Conservation (phyloP, 2,888 invertebrate species). For the Carabus problematicus region DNA sequence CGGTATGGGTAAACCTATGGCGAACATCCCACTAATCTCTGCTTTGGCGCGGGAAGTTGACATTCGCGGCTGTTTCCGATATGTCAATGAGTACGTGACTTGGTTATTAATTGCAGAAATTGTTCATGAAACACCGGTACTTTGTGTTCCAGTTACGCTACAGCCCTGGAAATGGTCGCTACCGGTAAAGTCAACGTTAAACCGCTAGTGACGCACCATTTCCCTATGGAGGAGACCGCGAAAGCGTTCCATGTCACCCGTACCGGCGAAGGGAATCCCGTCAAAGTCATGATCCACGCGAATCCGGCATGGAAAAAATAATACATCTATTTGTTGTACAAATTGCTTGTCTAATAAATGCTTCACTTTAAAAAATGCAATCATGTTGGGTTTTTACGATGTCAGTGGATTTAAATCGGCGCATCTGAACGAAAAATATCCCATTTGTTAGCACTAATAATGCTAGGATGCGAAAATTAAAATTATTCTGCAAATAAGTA, state of each 20-base stretch:
- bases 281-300: constrained; percentile 90
- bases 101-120: neutral
- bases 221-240: constrained; percentile 74
- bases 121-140: neutral
- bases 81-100: constrained; percentile 75
- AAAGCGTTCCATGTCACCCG: constrained; percentile 86
- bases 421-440: too few species aligned
- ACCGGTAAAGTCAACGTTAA: constrained; percentile 81
- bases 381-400: too few species aligned
- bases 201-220: constrained; percentile 85
- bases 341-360: too few species aligned
- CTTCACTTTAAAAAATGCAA: too few species aligned
- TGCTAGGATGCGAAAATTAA: too few species aligned
- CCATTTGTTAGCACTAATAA: too few species aligned
- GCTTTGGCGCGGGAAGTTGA: constrained; percentile 88
- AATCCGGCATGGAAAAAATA: constrained; percentile 54
- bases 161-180: constrained; percentile 79
- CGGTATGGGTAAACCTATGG: constrained; percentile 83
- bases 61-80: constrained; percentile 91
- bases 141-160: constrained; percentile 70
- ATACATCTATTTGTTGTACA: constrained; percentile 15
- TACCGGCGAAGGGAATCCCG: constrained; percentile 73
- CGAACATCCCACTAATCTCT: constrained; percentile 81
- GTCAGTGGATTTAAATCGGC: too few species aligned
- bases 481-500: neutral